Evolutionary conservation across 92 coral and sea anemone species (phyloP), one percentile per base, ranked within the genome.

Genomic region (Chrysogorgia sp.): DNA sequence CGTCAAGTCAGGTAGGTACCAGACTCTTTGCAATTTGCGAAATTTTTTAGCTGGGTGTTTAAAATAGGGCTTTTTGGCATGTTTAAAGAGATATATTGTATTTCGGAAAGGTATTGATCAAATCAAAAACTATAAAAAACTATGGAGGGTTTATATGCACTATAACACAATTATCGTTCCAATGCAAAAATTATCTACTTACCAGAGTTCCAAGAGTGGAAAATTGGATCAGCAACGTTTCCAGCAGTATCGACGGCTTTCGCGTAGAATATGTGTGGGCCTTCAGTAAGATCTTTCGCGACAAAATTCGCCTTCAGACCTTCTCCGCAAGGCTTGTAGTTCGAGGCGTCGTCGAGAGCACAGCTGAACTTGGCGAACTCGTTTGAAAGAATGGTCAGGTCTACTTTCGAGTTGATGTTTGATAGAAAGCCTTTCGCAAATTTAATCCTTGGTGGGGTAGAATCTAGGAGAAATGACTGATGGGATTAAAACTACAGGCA

Each of bases 231-330:
- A 7, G 76, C 76, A 2, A 21, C 60, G 55, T 69, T 69, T n/a
- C 76, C 76, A 37, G 76, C 76, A 10, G 17, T 17, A 48, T 69
- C 76, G 45, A 1, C 35, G 22, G 76, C 76, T 31, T 69, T 69
- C 8, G 48, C 76, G 28, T 19, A 45, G 8, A 69, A 24, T 19
- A 45, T 58, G 23, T 69, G 76, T 3, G 76, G 76, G 34, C 76
- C 76, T 69, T 69, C 76, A 0, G 76, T 12, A 10, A 69, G 76
- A 69, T 69, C 30, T 10, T 25, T 25, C 55, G 59, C 60, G 2
- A 22, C 40, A 26, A 69, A 69, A 14, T 58, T 45, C 21, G 40
- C 76, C 26, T 17, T 47, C 23, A 14, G 40, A 0, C 76, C 76
- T 15, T 17, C n/a, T 19, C 79, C 64, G 33, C 79, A 72, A 4